Base-by-base conservation (phyloP, 2,113 vertebrate species). In the Pristiophorus japonicus region DNA sequence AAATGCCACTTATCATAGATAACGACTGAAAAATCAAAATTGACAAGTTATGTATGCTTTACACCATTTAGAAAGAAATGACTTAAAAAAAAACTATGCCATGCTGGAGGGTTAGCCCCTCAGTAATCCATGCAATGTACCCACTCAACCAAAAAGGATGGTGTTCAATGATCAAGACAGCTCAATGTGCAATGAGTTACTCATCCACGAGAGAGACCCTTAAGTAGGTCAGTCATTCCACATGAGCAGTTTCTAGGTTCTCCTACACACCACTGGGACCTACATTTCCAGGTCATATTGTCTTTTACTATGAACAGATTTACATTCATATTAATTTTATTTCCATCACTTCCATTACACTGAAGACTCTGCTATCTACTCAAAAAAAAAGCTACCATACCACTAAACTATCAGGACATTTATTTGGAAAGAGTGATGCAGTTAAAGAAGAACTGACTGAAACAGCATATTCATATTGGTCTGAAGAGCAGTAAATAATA, bases 191-290 rank as follows among this genome's bases (percentile, higher is more conserved):
- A 87, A 16, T 95, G 96, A 59, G n/a, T 5, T 45, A 95, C 93
- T 96, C 59, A 96, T 5, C 6, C 81, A 94, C 55, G 51, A 66
- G 95, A 96, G 67, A 66, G 3, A 85, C 27, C 16, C 95, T 96
- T 87, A 95, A 96, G 51, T 18, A 96, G 85, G 92, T 95, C 95
- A 97, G 95, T 65, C 73, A 75, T 51, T 96, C 96, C 0, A 0
- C 84, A 91, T 62, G 55, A 92, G 55, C 30, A 65, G 51, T 63
- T 92, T 38, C 90, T 92, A 92, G 34, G 16, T 65, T 92, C 34
- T 0, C 38, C 45, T n/a, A 62, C 59, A 38, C 90, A 92, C 59
- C 30, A 62, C 18, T 7, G 55, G 88, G 34, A 63, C 51, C n/a
- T 38, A 65, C 62, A 65, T 63, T 92, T 92, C 59, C 27, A 90